phyloP scores from a whole-genome alignment of 35 echinoderm and acorn worm species.

The Ptychodera flava region DNA sequence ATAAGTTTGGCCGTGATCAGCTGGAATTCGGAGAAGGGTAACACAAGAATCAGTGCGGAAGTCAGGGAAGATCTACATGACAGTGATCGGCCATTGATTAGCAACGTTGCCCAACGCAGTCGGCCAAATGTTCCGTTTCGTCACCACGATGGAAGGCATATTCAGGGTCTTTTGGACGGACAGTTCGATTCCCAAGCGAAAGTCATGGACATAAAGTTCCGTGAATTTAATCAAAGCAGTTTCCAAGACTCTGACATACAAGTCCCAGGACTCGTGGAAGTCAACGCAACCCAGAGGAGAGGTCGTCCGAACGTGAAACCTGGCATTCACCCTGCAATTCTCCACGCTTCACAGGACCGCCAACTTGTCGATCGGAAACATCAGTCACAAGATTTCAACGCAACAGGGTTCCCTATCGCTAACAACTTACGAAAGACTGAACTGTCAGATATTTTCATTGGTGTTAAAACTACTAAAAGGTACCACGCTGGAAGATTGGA shows the following conservation, averaged over 20 bases:
- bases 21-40: background rate
- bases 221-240: no score
- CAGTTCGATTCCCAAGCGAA: background rate
- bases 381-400: background rate
- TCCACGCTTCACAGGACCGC: background rate
- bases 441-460: conserved; percentile 83
- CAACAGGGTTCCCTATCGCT: background rate
- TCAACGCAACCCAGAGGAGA: no score
- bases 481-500: conserved; percentile 56
- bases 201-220: background rate
- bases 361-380: background rate
- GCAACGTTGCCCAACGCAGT: background rate
- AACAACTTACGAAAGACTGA: conserved; percentile 29
- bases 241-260: no score
- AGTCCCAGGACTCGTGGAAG: no score
- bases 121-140: no score
- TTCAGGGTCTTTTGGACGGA: background rate
- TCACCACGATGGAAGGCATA: background rate
- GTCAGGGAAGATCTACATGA: background rate
- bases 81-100: background rate
- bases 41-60: background rate
- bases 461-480: conserved; percentile 76
- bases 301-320: no score
- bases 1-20: background rate
- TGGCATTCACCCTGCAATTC: no score